These are phyloP conservation scores for Fistularia tabacaria DNA, from an alignment of 2,797 vertebrate species.

Conservation along the genomic window DNA sequence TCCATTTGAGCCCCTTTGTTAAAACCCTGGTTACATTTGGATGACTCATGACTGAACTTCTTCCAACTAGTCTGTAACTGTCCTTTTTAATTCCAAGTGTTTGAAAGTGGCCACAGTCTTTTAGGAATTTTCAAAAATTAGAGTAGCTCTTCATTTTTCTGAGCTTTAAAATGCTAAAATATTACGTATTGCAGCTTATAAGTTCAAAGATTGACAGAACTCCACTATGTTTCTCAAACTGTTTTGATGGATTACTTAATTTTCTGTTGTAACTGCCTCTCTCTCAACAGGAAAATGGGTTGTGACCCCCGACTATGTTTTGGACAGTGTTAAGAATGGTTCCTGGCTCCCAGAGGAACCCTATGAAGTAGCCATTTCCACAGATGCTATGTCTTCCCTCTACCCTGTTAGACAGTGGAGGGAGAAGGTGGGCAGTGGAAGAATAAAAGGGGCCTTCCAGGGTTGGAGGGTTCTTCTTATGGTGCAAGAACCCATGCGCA, in stretches of 20 bases:
- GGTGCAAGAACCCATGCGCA: slow-evolving; percentile 70
- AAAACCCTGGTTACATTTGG: too few relatives aligned
- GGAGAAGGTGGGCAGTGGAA: slow-evolving; percentile 68
- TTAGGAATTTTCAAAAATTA: too few relatives aligned
- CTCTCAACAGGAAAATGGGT: slow-evolving; percentile 88
- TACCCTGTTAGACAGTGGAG: slow-evolving; percentile 72
- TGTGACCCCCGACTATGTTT: slow-evolving; percentile 87
- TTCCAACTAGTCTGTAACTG: too few relatives aligned
- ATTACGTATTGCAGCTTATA: background rate
- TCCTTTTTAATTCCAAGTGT: too few relatives aligned
- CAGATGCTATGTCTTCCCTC: slow-evolving; percentile 24
- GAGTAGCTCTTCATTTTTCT: too few relatives aligned
- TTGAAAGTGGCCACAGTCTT: too few relatives aligned
- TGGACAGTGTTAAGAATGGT: slow-evolving; percentile 85
- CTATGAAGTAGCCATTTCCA: slow-evolving; percentile 81
- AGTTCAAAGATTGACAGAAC: background rate
- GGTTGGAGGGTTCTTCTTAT: slow-evolving; percentile 89
- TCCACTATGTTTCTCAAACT: background rate
- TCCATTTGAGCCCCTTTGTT: too few relatives aligned
- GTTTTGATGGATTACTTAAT: background rate
- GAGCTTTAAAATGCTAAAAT: background rate
- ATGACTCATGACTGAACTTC: too few relatives aligned
- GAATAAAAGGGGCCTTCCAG: slow-evolving; percentile 87
- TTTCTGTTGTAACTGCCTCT: slow-evolving; percentile 1
- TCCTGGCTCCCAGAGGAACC: slow-evolving; percentile 87